phyloP scores from a whole-genome alignment of 2,888 invertebrate species.

The Phaonia tiefii region DNA sequence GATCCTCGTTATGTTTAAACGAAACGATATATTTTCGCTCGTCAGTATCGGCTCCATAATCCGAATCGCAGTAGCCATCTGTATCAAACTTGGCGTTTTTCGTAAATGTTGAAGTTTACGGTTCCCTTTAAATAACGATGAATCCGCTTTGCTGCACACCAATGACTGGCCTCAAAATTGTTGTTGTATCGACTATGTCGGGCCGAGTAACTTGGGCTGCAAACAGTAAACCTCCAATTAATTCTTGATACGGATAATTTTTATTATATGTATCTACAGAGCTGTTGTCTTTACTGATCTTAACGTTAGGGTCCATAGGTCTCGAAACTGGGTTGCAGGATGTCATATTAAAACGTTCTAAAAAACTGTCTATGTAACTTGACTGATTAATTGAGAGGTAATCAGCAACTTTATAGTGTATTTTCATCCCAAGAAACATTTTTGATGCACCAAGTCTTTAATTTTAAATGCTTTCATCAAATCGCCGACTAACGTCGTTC shows the following conservation, averaged over 20 bases:
- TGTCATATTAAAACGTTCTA: no score
- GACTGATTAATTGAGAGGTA: not conserved
- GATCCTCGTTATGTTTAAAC: slow-evolving; percentile 46
- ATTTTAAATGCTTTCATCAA: slow-evolving; percentile 47
- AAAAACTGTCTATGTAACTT: no score
- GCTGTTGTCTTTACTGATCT: no score
- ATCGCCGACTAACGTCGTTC: slow-evolving; percentile 48
- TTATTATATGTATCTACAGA: no score
- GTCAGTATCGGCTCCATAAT: slow-evolving; percentile 58
- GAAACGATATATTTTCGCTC: slow-evolving; percentile 52
- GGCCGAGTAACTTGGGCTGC: slow-evolving; percentile 63
- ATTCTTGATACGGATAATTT: not conserved
- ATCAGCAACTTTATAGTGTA: no score
- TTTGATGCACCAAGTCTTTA: no score
- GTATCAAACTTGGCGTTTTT: slow-evolving; percentile 42
- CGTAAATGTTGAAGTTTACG: slow-evolving; percentile 43
- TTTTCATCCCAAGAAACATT: no score
- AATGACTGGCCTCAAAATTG: slow-evolving; percentile 63
- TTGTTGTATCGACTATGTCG: slow-evolving; percentile 67
- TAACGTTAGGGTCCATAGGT: no score
- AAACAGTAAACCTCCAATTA: not conserved
- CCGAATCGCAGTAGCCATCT: slow-evolving; percentile 57
- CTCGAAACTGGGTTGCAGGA: no score
- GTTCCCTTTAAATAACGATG: slow-evolving; percentile 30
- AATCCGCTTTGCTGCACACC: slow-evolving; percentile 34